Percentiles rank a stretch among this genome's conserved stretches.
phyloP scores from a whole-genome alignment of 1,140 invertebrate species.

The Phthorimaea operculella region DNA sequence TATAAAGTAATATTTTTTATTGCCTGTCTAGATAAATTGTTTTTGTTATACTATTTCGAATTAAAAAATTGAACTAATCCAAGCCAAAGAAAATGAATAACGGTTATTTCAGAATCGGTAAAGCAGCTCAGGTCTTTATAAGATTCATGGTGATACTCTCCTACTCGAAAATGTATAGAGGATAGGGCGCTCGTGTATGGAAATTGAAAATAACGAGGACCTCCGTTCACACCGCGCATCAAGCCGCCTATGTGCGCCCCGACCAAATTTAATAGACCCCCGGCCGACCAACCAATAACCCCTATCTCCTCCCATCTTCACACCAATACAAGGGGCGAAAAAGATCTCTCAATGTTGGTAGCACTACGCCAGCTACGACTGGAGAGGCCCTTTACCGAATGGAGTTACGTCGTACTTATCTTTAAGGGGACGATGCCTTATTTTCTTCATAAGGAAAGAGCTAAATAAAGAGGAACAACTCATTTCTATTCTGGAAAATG shows the following conservation, averaged over 20 bases:
- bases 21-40: too few relatives aligned
- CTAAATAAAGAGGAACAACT: constrained; percentile 31
- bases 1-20: too few relatives aligned
- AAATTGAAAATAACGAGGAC: constrained; percentile 66
- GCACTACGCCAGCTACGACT: constrained; percentile 41
- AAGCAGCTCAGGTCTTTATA: constrained; percentile 52
- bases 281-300: constrained; percentile 33
- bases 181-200: constrained; percentile 55
- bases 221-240: constrained; percentile 53
- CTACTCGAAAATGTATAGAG: constrained; percentile 49
- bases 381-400: constrained; percentile 61
- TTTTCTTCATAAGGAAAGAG: constrained; percentile 28
- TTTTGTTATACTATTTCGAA: too few relatives aligned
- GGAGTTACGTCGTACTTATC: constrained; percentile 64
- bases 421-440: constrained; percentile 58
- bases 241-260: constrained; percentile 44
- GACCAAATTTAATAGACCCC: constrained; percentile 46
- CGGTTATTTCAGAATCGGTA: constrained; percentile 14
- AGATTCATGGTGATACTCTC: constrained; percentile 61
- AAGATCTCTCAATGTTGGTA: constrained; percentile 44
- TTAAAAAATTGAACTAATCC: too few relatives aligned
- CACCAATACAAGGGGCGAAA: constrained; percentile 35
- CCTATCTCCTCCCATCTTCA: constrained; percentile 39
- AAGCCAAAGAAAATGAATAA: too few relatives aligned
- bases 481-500: constrained; percentile 42